Evolutionary conservation across 1,140 invertebrate genomes (phyloP), one percentile per base, ranked within the genome.

Genomic region (Calliphora vicina): DNA sequence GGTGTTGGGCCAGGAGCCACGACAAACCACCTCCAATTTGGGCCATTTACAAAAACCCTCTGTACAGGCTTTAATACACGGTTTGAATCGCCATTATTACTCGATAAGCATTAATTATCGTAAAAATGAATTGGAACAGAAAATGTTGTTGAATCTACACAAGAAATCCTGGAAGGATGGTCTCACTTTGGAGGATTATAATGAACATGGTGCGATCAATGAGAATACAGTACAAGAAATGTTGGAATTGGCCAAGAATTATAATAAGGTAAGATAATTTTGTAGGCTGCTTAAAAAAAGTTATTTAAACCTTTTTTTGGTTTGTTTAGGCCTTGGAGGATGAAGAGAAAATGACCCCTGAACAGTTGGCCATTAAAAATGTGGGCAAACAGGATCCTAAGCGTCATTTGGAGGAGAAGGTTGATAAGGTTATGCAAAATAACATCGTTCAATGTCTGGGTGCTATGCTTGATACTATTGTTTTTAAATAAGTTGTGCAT

Each of bases 361-460:
- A 99, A 91, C 98, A 99, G 91, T 92, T 99, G 89, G 99, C 98
- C 17, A 99, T 99, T 86, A 99, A 99, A 91, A 99, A 99, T 93
- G 99, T 99, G 67, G 99, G 99, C 26, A 99, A 99, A 93, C 97
- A 99, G 91, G 99, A 99, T 92, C 99, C 99, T n/a, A 99, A 99
- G 92, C 94, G 99, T 84, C 99, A 99, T 95, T 93, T 99, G 86
- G 98, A 99, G 91, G 99, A 99, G 89, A 98, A 99, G 93, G 99
- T 99, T 20, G 98, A 99, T 92, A 94, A 96, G 76, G 92, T 99
- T 29, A 99, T 99, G 97, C 96, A 97, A 25, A 96, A 97, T 84
- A 99, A 99, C 91, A 99, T 99, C 92, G 97, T 99, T 45, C 99
- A 99, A 92, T 99, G 96, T 92, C 93, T 99, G 85, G 99, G 98